Evolutionary conservation across 2,797 vertebrate species (phyloP).

Genomic region (Vultur gryphus): DNA sequence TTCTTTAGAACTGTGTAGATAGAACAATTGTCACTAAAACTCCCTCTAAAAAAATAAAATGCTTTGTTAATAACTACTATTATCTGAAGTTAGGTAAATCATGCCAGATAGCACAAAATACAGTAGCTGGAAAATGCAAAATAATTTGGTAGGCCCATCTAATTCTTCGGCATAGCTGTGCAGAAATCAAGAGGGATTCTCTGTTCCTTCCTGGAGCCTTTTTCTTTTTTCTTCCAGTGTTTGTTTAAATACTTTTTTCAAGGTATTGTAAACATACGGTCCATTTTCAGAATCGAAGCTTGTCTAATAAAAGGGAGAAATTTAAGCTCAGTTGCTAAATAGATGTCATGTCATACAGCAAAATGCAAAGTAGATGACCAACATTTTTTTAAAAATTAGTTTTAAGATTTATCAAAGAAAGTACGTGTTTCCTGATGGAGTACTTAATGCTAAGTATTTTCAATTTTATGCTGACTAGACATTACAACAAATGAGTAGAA

Average conservation of each 20-base stretch:
- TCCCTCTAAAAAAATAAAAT: background rate
- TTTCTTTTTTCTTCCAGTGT: constrained; percentile 81
- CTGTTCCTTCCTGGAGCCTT: constrained; percentile 66
- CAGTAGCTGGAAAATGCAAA: background rate
- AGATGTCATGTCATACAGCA: background rate
- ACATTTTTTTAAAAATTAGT: background rate
- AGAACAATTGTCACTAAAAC: background rate
- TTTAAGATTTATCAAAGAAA: background rate
- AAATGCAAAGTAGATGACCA: background rate
- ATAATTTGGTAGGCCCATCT: background rate
- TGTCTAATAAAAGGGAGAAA: constrained; percentile 73
- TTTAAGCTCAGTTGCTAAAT: background rate
- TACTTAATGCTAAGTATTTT: background rate
- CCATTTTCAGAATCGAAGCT: constrained; percentile 79
- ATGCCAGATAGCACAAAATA: constrained; percentile 3
- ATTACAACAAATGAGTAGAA: background rate
- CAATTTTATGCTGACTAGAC: background rate
- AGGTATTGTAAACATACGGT: constrained; percentile 74
- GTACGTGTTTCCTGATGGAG: background rate
- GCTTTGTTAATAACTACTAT: background rate
- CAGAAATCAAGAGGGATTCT: constrained; percentile 54
- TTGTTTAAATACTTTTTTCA: constrained; percentile 85
- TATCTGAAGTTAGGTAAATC: background rate
- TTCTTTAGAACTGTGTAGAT: background rate
- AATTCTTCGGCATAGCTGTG: background rate